A percentile compares a stretch with the other conserved stretches of the same genome.
These are phyloP conservation scores for Calephelis perditalis DNA, from an alignment of 2,888 invertebrate genomes.

Conservation along the genomic window DNA sequence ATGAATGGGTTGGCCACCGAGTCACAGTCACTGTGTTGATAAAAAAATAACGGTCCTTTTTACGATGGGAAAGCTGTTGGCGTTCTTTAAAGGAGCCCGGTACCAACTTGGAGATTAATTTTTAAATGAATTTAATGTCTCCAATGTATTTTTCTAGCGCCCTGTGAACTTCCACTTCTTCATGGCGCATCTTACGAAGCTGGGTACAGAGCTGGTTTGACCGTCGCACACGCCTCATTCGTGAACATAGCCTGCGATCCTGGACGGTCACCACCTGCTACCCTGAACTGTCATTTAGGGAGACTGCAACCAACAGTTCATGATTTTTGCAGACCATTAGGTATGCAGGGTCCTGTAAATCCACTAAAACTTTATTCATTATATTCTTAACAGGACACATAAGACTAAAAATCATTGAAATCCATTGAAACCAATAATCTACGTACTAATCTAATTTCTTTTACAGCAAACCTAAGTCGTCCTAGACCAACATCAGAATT, in stretches of 20 bases:
- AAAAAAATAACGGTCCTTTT: too few relatives aligned
- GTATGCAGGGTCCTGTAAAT: slow-evolving; percentile 35
- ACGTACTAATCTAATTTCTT: background rate
- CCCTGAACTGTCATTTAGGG: slow-evolving; percentile 81
- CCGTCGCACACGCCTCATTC: slow-evolving; percentile 88
- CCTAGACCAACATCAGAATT: slow-evolving; percentile 67
- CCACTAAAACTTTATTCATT: background rate
- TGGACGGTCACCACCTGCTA: slow-evolving; percentile 73
- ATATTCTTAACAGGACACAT: background rate
- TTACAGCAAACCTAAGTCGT: slow-evolving; percentile 58
- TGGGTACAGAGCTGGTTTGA: slow-evolving; percentile 88
- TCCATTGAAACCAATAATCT: too few relatives aligned
- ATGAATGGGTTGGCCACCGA: too few relatives aligned
- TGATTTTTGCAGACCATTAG: slow-evolving; percentile 69
- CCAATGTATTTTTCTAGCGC: slow-evolving; percentile 57
- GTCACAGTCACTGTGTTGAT: too few relatives aligned
- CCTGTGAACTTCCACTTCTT: slow-evolving; percentile 83
- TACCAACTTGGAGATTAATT: background rate
- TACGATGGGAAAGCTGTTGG: too few relatives aligned
- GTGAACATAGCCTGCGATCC: slow-evolving; percentile 85
- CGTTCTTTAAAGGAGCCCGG: background rate
- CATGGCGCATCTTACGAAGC: slow-evolving; percentile 84
- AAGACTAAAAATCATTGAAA: too few relatives aligned
- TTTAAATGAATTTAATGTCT: too few relatives aligned
- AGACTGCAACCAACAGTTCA: slow-evolving; percentile 79